Percentiles rank a stretch among this genome's conserved stretches.
These are phyloP conservation scores for Cepphus grylle DNA, from an alignment of 2,113 vertebrate species.

Conservation along the genomic window DNA sequence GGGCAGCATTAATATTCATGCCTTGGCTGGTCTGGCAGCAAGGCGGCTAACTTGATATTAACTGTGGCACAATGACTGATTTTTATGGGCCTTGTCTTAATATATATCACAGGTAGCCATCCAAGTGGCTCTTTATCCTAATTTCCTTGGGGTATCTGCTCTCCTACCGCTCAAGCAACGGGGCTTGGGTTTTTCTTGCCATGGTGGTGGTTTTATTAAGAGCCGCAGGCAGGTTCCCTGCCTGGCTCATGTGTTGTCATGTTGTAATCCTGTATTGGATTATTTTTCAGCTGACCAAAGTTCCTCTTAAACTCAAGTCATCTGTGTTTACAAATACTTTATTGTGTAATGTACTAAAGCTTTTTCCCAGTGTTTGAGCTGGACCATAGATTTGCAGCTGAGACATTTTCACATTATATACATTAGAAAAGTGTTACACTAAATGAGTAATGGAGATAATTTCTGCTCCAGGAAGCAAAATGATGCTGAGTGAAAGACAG, in stretches of 20 bases:
- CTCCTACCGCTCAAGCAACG: fast-evolving
- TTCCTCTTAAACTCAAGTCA: not conserved
- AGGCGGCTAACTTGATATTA: not conserved
- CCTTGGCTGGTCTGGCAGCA: conserved; percentile 28
- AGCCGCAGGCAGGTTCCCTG: not conserved
- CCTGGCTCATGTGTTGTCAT: not conserved
- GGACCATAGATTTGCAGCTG: not conserved
- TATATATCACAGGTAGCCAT: not conserved
- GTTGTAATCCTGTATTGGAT: not conserved
- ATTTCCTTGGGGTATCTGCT: not conserved
- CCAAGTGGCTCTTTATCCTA: not conserved
- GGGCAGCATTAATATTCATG: conserved; percentile 38
- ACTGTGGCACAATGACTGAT: not conserved
- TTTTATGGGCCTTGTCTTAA: not conserved
- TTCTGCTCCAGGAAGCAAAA: conserved; percentile 38
- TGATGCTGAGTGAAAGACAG: not conserved
- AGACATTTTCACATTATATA: not conserved
- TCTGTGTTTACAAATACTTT: conserved; percentile 39
- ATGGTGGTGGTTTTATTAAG: not conserved
- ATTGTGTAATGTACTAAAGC: not conserved
- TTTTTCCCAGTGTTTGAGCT: not conserved
- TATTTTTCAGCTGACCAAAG: conserved; percentile 9
- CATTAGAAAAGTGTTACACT: not conserved
- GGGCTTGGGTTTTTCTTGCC: not conserved
- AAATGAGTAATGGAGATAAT: conserved; percentile 16